A percentile compares a stretch with the other conserved stretches of the same genome.
These are phyloP conservation scores for Urocitellus parryii DNA, from an alignment of 2,113 vertebrate genomes.

Conservation along the genomic window DNA sequence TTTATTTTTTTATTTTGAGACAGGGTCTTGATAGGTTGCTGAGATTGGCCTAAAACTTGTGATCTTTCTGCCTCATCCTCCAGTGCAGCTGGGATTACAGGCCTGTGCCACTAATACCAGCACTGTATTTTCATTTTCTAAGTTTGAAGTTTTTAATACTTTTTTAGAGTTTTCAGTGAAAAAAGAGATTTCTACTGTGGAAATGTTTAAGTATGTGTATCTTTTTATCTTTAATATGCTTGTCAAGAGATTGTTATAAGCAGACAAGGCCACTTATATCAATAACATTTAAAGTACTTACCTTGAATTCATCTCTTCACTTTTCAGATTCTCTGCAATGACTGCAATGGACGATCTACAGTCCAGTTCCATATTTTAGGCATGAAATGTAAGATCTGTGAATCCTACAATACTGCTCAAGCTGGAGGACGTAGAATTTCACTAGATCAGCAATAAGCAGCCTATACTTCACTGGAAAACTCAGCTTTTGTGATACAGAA, in stretches of 20 bases:
- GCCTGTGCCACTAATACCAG: background rate
- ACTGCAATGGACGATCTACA: constrained; percentile 93
- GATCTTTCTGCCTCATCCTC: background rate
- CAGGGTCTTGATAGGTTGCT: background rate
- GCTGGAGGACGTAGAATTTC: constrained; percentile 88
- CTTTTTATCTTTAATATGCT: background rate
- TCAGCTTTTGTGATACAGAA: background rate
- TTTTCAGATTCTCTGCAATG: constrained; percentile 95
- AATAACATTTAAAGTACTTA: constrained; percentile 17
- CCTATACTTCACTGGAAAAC: accelerated
- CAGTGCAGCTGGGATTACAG: background rate
- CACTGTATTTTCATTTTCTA: constrained; percentile 49
- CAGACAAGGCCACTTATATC: background rate
- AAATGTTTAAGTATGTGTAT: background rate
- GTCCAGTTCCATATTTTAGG: constrained; percentile 96
- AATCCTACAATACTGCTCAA: constrained; percentile 96
- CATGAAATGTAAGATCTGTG: constrained; percentile 95
- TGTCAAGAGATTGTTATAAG: constrained; percentile 37
- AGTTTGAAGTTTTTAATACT: constrained; percentile 46
- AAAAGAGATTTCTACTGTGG: constrained; percentile 11
- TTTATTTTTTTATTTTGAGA: background rate
- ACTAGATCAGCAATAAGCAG: constrained; percentile 78
- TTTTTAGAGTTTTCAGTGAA: constrained; percentile 53
- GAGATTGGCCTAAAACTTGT: too few relatives aligned
- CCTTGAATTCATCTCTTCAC: constrained; percentile 31